Conservation (phyloP, 2,888 invertebrate genomes). For the Hofmannophila pseudospretella region DNA sequence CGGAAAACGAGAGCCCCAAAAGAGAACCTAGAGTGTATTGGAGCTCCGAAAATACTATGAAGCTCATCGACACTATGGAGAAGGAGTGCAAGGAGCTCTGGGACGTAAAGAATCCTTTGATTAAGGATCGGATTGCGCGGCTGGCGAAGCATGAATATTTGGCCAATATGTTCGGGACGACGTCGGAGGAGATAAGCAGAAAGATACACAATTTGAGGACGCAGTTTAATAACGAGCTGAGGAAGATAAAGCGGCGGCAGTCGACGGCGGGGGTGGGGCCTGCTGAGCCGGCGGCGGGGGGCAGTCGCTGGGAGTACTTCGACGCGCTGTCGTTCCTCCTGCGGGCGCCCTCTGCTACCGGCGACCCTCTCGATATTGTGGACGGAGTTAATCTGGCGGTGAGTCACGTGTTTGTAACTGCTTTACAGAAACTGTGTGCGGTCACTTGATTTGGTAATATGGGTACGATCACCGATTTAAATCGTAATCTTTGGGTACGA, state of each 20-base stretch:
- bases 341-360: constrained; percentile 29
- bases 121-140: constrained; percentile 45
- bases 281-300: constrained; percentile 22
- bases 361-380: constrained; percentile 40
- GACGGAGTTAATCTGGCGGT: constrained; percentile 64
- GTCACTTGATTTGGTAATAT: no score
- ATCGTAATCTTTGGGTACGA: no score
- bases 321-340: constrained; percentile 57
- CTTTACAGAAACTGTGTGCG: background rate
- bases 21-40: constrained; percentile 38
- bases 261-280: constrained; percentile 19
- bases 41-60: constrained; percentile 55
- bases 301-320: constrained; percentile 66
- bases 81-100: constrained; percentile 59
- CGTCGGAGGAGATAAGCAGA: constrained; percentile 55
- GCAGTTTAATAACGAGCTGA: constrained; percentile 62
- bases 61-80: constrained; percentile 51
- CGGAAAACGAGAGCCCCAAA: constrained; percentile 36
- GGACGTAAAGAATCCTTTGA: constrained; percentile 50
- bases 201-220: constrained; percentile 65
- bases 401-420: constrained; percentile 15
- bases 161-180: constrained; percentile 54
- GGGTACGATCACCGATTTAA: no score
- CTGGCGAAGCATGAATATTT: constrained; percentile 48
- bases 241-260: constrained; percentile 57